phyloP scores from a whole-genome alignment of 1,140 invertebrate genomes.

The Cydia strobilella region DNA sequence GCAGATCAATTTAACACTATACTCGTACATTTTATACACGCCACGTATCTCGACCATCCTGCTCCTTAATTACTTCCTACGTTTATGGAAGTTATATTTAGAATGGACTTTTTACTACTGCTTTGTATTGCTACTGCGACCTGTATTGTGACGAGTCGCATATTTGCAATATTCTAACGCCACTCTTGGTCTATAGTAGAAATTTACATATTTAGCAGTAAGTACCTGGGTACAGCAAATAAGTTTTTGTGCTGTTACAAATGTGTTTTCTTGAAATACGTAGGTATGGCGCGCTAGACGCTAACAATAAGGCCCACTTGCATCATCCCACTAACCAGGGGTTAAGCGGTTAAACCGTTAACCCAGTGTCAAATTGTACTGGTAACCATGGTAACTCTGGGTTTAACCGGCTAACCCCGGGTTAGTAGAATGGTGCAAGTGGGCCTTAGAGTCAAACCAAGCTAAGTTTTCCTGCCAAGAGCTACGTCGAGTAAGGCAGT shows the following conservation, averaged over 20 bases:
- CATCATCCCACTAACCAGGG: no score
- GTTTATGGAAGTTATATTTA: neutral
- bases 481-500: no score
- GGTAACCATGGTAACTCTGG: no score
- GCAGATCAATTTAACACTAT: conserved; percentile 22
- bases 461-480: no score
- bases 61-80: conserved; percentile 14
- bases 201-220: neutral
- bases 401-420: no score
- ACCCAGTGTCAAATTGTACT: no score
- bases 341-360: no score
- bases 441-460: no score
- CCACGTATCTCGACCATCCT: neutral
- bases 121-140: neutral
- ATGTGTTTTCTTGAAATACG: neutral
- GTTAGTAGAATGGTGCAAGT: no score
- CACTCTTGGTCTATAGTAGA: neutral
- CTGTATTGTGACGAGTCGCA: neutral
- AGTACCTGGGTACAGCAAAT: neutral
- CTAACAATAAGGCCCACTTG: no score
- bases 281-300: neutral
- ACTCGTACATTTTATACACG: neutral
- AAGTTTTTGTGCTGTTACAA: neutral
- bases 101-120: neutral
- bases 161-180: neutral